Conservation (phyloP, 2,888 invertebrate species). For the Baccha elongata region DNA sequence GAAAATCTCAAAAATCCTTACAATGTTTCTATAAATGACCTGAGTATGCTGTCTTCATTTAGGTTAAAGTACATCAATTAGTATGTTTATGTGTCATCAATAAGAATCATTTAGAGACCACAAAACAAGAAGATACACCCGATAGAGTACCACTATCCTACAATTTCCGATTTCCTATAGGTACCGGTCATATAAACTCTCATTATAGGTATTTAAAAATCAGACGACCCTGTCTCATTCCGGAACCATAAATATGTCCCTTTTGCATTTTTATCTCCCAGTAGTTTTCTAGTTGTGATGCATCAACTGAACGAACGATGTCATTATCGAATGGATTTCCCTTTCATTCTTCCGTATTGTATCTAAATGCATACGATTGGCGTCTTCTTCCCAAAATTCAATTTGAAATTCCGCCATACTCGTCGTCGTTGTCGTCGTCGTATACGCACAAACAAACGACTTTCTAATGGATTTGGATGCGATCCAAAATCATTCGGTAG, state of each 20-base stretch:
- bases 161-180: conserved; percentile 55
- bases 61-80: conserved; percentile 66
- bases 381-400: conserved; percentile 45
- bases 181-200: background rate
- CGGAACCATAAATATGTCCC: conserved; percentile 71
- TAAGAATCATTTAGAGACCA: conserved; percentile 63
- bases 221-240: conserved; percentile 29
- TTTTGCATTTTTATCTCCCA: conserved; percentile 45
- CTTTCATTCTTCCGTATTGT: conserved; percentile 34
- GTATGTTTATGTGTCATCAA: conserved; percentile 68
- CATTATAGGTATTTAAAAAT: background rate
- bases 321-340: conserved; percentile 50
- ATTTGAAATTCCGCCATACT: conserved; percentile 53
- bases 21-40: background rate
- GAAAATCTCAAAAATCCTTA: background rate
- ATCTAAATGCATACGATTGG: conserved; percentile 4
- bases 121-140: conserved; percentile 53
- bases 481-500: conserved; percentile 66
- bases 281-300: conserved; percentile 31
- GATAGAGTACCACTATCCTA: too few relatives aligned
- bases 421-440: too few relatives aligned
- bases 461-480: conserved; percentile 73
- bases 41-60: conserved; percentile 49
- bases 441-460: conserved; percentile 32
- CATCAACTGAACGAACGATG: conserved; percentile 39